phyloP scores from a whole-genome alignment of 2,113 vertebrate genomes.

The Phocoena phocoena region DNA sequence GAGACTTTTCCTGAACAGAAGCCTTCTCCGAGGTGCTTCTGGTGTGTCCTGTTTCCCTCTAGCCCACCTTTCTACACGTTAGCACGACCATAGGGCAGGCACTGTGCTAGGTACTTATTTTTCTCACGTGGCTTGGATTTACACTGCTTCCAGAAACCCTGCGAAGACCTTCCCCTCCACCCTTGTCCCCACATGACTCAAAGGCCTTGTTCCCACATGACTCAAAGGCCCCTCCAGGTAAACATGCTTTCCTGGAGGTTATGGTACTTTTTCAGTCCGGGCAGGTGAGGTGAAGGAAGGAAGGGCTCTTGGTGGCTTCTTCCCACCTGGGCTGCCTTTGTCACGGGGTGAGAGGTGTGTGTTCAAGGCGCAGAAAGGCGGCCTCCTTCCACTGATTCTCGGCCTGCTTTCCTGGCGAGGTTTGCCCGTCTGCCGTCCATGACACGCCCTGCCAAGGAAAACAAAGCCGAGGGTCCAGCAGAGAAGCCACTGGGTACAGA shows the following conservation, averaged over 20 bases:
- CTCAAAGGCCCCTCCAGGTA: neutral
- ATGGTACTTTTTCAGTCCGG: neutral
- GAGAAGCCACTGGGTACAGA: conserved; percentile 18
- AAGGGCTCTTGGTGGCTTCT: neutral
- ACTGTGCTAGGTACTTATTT: neutral
- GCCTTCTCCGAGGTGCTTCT: neutral
- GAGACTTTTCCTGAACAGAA: neutral
- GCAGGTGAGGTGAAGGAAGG: neutral
- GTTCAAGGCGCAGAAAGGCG: neutral
- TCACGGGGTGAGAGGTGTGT: neutral
- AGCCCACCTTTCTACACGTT: neutral
- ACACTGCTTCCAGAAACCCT: neutral
- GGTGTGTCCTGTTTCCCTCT: neutral
- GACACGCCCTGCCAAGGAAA: conserved; percentile 22
- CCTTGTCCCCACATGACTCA: neutral
- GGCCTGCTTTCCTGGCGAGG: neutral
- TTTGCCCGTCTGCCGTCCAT: neutral
- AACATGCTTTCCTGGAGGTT: neutral
- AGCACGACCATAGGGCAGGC: neutral
- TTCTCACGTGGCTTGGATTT: neutral
- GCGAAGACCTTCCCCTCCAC: neutral
- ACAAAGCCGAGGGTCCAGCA: neutral
- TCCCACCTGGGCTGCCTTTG: neutral
- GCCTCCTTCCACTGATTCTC: neutral
- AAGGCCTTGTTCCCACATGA: neutral